phyloP scores from a whole-genome alignment of 2,797 vertebrate genomes.

The Chloroceryle amazona region DNA sequence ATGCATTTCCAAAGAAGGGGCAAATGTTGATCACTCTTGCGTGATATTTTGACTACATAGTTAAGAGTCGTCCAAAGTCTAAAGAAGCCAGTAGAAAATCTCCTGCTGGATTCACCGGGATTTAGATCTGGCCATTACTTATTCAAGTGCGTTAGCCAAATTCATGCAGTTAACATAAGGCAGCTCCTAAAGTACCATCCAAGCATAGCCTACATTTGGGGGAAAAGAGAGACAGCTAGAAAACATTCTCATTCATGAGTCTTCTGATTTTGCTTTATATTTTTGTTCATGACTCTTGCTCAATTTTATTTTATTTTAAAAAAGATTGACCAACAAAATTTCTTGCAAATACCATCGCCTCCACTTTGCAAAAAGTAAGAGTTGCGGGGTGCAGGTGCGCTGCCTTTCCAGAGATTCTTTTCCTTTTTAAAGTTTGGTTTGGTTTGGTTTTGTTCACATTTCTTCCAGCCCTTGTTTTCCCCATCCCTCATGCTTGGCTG shows the following conservation, averaged over 20 bases:
- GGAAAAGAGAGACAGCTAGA: not conserved
- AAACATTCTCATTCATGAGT: not conserved
- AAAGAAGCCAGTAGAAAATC: not conserved
- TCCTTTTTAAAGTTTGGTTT: not conserved
- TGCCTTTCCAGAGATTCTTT: not conserved
- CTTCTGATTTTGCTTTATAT: not conserved
- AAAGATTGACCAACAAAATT: not conserved
- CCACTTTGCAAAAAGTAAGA: rapidly evolving
- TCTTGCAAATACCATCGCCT: rapidly evolving
- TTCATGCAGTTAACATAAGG: not conserved
- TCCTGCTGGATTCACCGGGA: not conserved
- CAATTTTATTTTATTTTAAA: not conserved
- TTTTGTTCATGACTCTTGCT: not conserved
- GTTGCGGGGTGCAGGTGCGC: not conserved
- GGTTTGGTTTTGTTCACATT: not conserved
- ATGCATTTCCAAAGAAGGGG: not conserved
- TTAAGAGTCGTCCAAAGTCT: not conserved
- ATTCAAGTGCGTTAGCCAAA: rapidly evolving
- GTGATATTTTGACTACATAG: not conserved
- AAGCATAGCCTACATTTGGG: not conserved
- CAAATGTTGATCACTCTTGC: not conserved
- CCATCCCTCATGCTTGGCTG: not conserved
- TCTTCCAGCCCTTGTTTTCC: not conserved
- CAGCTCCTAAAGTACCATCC: not conserved
- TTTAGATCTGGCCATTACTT: not conserved